Conservation (phyloP, 2,113 vertebrate species). For the Alligator sinensis region DNA sequence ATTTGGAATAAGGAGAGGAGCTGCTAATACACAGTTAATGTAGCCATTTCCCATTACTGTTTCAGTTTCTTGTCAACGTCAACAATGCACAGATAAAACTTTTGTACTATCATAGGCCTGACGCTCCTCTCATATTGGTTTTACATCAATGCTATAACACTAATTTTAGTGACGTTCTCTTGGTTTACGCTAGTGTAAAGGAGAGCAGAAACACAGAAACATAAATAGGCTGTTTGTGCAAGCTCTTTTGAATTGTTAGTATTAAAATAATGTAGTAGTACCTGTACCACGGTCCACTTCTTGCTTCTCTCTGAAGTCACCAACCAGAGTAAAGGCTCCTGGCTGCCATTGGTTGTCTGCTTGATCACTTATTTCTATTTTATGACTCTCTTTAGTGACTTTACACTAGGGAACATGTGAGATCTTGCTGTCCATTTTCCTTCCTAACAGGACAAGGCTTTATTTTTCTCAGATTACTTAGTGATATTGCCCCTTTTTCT, state of each 20-base stretch:
- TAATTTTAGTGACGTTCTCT: neutral
- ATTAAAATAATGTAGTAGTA: neutral
- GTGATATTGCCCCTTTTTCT: neutral
- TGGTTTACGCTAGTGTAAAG: neutral
- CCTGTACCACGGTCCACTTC: neutral
- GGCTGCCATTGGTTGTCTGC: neutral
- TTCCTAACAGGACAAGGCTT: neutral
- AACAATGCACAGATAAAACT: neutral
- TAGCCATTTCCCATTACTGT: neutral
- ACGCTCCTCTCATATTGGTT: neutral
- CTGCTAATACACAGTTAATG: neutral
- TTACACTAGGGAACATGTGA: neutral
- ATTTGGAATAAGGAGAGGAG: constrained; percentile 12
- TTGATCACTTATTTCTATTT: neutral
- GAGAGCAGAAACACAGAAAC: neutral
- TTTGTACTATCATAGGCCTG: neutral
- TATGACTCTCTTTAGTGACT: neutral
- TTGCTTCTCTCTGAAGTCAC: neutral
- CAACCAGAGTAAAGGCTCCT: neutral
- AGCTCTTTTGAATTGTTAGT: neutral
- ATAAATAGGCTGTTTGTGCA: neutral
- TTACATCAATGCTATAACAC: neutral
- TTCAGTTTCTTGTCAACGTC: neutral
- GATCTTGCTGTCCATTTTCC: neutral
- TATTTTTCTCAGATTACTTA: neutral